These are phyloP conservation scores for Cantharis flavilabris DNA, from an alignment of 2,888 invertebrate species.

Conservation along the genomic window DNA sequence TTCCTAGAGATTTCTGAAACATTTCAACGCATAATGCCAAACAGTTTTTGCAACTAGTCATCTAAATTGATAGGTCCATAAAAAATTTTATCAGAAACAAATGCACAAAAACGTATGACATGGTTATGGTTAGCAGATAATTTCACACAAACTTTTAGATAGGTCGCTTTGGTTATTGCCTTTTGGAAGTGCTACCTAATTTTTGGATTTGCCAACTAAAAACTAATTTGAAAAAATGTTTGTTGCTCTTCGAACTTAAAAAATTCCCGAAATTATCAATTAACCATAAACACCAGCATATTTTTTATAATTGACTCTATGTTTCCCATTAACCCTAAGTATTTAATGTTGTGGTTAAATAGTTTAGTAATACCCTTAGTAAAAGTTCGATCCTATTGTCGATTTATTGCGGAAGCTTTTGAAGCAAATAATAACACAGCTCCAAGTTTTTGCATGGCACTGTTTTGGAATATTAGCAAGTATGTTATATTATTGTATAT, in stretches of 20 bases:
- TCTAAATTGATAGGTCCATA: not conserved
- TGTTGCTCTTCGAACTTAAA: not conserved
- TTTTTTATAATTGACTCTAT: not conserved
- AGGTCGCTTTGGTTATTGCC: not conserved
- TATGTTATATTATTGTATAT: not conserved
- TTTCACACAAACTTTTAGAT: not conserved
- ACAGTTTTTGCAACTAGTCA: not conserved
- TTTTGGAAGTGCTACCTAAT: not conserved
- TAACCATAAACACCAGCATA: not conserved
- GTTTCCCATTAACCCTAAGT: not conserved
- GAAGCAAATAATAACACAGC: conserved; percentile 1
- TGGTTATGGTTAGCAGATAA: not conserved
- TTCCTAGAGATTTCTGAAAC: not conserved
- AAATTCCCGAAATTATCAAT: not conserved
- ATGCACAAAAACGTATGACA: not conserved
- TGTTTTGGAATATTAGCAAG: not conserved
- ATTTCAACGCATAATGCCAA: not conserved
- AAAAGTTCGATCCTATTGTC: not conserved
- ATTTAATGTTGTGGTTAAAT: not conserved
- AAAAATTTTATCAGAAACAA: not conserved
- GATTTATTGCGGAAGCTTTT: not conserved
- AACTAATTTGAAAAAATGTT: no score
- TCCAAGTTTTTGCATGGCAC: conserved; percentile 21
- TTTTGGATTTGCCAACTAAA: not conserved
- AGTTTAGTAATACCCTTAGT: not conserved